phyloP scores from a whole-genome alignment of 2,113 vertebrate genomes.

The Spilogale gracilis region DNA sequence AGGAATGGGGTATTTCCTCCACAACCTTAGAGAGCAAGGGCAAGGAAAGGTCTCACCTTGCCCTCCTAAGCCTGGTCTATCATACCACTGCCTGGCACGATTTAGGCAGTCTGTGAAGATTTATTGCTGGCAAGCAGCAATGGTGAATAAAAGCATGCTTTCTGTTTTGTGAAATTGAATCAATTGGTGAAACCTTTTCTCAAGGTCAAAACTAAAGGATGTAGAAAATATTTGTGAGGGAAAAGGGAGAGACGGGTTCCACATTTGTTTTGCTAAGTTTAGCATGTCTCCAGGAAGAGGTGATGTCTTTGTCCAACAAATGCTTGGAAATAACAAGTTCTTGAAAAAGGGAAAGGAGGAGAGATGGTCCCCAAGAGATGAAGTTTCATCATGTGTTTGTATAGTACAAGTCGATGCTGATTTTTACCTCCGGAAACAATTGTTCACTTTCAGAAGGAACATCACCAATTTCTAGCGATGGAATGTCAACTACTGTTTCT shows the following conservation, averaged over 20 bases:
- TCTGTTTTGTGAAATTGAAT: neutral
- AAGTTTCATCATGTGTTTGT: neutral
- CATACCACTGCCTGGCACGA: neutral
- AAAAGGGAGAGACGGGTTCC: neutral
- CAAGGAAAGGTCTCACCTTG: neutral
- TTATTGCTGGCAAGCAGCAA: neutral
- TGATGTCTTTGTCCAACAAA: neutral
- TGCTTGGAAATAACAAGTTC: neutral
- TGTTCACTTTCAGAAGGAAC: neutral
- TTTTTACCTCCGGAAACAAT: neutral
- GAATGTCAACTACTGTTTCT: neutral
- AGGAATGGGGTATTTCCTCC: neutral
- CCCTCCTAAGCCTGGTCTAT: neutral
- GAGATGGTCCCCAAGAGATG: neutral
- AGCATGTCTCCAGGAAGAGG: neutral
- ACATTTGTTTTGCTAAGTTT: neutral
- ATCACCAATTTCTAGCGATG: neutral
- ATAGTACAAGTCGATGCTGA: neutral
- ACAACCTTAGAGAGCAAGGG: neutral
- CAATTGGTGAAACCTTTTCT: neutral
- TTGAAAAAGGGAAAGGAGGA: neutral
- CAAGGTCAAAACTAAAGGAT: neutral
- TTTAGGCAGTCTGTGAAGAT: neutral
- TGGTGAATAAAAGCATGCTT: neutral
- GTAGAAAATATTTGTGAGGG: neutral